Evolutionary conservation across 1,140 invertebrate genomes (phyloP), one percentile per base, ranked within the genome.

Genomic region (Rhopalosiphum padi): DNA sequence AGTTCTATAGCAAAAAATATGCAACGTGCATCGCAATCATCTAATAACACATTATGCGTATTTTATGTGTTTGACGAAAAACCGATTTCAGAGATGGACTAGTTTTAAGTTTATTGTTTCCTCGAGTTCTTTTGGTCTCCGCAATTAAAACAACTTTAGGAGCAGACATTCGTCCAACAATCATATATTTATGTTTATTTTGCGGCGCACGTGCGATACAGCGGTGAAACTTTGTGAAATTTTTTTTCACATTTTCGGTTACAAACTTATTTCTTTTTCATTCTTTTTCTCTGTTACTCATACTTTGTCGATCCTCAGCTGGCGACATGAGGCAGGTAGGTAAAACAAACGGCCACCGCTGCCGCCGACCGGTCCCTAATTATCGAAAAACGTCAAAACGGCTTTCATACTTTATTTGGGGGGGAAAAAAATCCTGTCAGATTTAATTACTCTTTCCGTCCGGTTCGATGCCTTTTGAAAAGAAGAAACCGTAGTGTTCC

Each of bases 401-500:
- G 37, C 6, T 68, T 68, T 43, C 37, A 43, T 43, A 46, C 60
- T 68, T 60, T 90, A 90, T 68, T 43, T 41, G 18, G 5, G 11
- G 68, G n/a, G 25, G 37, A 51, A 21, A 53, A 25, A 51, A 25
- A 92, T 48, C 30, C 21, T 9, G n/a, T 83, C 91, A 48, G 91
- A 51, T 92, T 77, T 92, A 83, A 92, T 92, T 92, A 92, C 68
- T 35, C 46, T 92, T 37, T 48, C 77, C 43, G 22, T 83, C n/a
- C 68, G 43, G 43, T 82, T 82, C 90, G 30, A 48, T 83, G 30
- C 60, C 1, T 92, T 92, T 82, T 41, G 43, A 92, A 92, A 92
- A 92, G 30, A 92, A 92, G n/a, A 43, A 83, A 82, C 37, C 25
- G 30, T 37, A 35, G n/a, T 21, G 7, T 18, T 51, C n/a, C 8